Evolutionary conservation across 2,888 invertebrate genomes (phyloP).

Genomic region (Melanophora roralis): DNA sequence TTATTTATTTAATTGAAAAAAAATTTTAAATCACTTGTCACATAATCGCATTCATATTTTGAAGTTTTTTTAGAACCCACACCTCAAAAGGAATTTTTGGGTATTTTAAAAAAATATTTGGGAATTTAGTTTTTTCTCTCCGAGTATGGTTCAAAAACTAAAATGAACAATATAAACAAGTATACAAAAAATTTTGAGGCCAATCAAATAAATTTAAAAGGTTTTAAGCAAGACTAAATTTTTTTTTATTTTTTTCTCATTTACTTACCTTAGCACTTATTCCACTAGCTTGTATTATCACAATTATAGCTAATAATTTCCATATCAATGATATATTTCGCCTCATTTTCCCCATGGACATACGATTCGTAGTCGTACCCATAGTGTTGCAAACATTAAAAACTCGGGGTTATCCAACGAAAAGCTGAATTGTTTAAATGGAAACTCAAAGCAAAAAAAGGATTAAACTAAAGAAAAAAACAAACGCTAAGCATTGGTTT

Average conservation of each 20-base stretch:
- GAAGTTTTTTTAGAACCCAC: no score
- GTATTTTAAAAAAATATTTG: no score
- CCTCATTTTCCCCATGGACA: constrained; percentile 62
- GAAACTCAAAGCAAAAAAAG: background rate
- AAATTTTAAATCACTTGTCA: no score
- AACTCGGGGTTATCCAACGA: background rate
- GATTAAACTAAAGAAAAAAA: constrained; percentile 6
- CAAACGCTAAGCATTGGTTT: constrained; percentile 42
- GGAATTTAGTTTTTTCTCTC: no score
- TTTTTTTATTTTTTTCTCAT: background rate
- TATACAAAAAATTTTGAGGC: no score
- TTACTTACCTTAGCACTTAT: constrained; percentile 69
- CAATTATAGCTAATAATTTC: constrained; percentile 66
- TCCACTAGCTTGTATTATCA: constrained; percentile 67
- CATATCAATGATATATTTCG: constrained; percentile 63
- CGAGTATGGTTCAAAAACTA: no score
- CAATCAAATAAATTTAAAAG: no score
- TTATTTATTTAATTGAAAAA: no score
- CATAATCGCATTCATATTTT: no score
- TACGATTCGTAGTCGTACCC: constrained; percentile 58
- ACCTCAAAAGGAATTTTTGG: no score
- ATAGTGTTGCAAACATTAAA: constrained; percentile 55
- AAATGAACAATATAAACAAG: no score
- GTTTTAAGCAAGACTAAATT: no score
- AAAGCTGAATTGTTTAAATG: background rate